Evolutionary conservation across 2,888 invertebrate species (phyloP).

Genomic region (Clistopyga incitator): DNA sequence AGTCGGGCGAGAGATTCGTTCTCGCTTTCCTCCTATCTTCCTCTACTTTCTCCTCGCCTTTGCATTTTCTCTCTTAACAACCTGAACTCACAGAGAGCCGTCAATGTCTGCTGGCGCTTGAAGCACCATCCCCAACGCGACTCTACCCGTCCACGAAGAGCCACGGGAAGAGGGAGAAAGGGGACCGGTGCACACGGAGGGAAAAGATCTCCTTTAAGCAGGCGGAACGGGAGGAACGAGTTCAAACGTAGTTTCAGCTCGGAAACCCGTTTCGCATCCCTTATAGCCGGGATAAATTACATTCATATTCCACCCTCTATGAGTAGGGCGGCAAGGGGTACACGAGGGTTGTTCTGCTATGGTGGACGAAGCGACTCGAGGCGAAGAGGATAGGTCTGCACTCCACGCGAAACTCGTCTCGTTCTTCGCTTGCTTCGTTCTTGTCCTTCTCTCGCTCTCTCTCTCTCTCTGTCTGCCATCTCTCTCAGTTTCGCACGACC

Average conservation of each 20-base stretch:
- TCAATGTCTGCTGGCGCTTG: slow-evolving; percentile 57
- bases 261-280: slow-evolving; percentile 77
- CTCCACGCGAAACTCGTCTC: slow-evolving; percentile 51
- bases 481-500: slow-evolving; percentile 43
- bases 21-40: slow-evolving; percentile 35
- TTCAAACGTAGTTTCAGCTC: slow-evolving; percentile 77
- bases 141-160: slow-evolving; percentile 47
- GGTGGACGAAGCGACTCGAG: slow-evolving; percentile 48
- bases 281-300: slow-evolving; percentile 79
- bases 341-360: slow-evolving; percentile 44
- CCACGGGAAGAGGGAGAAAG: slow-evolving; percentile 32
- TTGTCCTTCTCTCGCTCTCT: not conserved
- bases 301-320: slow-evolving; percentile 76
- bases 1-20: slow-evolving; percentile 32
- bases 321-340: slow-evolving; percentile 17
- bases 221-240: slow-evolving; percentile 70
- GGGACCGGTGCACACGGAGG: slow-evolving; percentile 22
- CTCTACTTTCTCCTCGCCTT: slow-evolving; percentile 32
- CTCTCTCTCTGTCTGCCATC: slow-evolving; percentile 14
- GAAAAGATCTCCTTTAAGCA: slow-evolving; percentile 66
- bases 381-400: slow-evolving; percentile 25
- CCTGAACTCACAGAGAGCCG: slow-evolving; percentile 61
- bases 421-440: slow-evolving; percentile 36
- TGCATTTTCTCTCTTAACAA: slow-evolving; percentile 76
- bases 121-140: slow-evolving; percentile 27